Conservation (phyloP, 2,113 vertebrate species). For the Pandion haliaetus region DNA sequence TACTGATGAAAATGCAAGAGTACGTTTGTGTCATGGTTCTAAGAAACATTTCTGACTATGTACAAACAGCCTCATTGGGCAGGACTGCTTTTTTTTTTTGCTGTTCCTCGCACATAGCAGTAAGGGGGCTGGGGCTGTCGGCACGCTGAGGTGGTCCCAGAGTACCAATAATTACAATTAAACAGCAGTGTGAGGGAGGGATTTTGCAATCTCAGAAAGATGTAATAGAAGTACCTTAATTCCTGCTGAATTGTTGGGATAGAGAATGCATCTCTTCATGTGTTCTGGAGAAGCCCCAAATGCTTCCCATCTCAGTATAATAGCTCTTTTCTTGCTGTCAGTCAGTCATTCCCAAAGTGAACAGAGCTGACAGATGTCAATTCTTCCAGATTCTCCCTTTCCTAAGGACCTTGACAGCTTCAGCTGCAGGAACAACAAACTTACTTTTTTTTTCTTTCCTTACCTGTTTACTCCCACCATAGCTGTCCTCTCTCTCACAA, state of each 20-base stretch:
- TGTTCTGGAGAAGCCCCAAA: not conserved
- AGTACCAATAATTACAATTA: not conserved
- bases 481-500: not conserved
- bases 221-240: not conserved
- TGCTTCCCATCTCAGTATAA: not conserved
- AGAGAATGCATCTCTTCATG: not conserved
- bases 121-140: not conserved
- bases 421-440: not conserved
- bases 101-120: not conserved
- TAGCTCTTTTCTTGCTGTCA: not conserved
- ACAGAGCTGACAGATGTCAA: conserved; percentile 2
- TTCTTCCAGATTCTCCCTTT: conserved; percentile 2
- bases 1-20: conserved; percentile 42
- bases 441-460: not conserved
- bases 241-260: not conserved
- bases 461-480: not conserved
- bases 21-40: not conserved
- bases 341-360: conserved; percentile 10
- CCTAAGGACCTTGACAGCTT: not conserved
- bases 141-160: not conserved
- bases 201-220: not conserved
- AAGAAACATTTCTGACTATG: conserved; percentile 17
- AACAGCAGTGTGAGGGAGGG: not conserved
- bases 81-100: not conserved
- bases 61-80: conserved; percentile 18